phyloP scores from a whole-genome alignment of 2,888 invertebrate species.

The Leptura quadrifasciata region DNA sequence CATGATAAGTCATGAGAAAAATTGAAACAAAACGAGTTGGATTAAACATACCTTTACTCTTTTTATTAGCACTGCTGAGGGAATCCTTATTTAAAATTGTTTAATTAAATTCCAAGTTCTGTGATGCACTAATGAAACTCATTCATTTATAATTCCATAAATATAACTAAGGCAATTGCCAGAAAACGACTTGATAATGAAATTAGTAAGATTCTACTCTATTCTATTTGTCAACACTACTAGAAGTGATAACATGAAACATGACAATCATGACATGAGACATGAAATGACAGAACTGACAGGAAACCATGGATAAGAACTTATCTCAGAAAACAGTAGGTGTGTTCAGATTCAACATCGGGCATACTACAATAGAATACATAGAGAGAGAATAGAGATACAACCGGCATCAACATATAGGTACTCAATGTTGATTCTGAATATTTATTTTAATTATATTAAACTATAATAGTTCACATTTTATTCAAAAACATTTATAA shows the following conservation, averaged over 20 bases:
- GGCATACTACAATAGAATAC: no score
- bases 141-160: background rate
- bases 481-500: no score
- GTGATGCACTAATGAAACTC: background rate
- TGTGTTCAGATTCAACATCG: no score
- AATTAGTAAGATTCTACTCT: background rate
- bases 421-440: no score
- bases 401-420: no score
- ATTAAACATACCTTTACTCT: slow-evolving; percentile 41
- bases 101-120: background rate
- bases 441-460: no score
- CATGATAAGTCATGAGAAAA: slow-evolving; percentile 12
- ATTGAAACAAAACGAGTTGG: background rate
- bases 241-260: background rate
- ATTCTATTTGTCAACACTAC: slow-evolving; percentile 5
- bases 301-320: no score
- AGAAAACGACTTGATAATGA: background rate
- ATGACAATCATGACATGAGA: no score
- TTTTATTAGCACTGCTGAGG: slow-evolving; percentile 33
- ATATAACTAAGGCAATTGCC: background rate
- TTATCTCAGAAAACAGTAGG: no score
- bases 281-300: no score
- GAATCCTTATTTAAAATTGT: background rate
- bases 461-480: no score
- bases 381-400: no score